Evolutionary conservation across 1,140 invertebrate genomes (phyloP).

Genomic region (Drosophila watanabei): DNA sequence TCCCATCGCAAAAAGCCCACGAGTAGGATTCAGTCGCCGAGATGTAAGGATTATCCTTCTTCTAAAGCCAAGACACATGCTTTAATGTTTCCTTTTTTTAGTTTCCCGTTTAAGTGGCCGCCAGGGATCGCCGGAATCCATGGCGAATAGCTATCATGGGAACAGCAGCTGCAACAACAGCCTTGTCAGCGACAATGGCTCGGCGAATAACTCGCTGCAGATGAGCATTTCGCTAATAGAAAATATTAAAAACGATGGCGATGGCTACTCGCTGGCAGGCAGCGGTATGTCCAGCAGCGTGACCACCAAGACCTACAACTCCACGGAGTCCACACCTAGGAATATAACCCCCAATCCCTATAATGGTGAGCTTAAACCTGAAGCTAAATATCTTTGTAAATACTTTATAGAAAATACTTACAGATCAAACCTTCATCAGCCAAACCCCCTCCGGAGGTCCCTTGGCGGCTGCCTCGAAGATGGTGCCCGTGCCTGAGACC

Average conservation of each 20-base stretch:
- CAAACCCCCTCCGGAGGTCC: constrained; percentile 85
- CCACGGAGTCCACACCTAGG: constrained; percentile 81
- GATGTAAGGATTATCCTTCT: constrained; percentile 53
- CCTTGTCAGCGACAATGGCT: constrained; percentile 62
- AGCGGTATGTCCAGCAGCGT: constrained; percentile 74
- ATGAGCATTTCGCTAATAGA: constrained; percentile 85
- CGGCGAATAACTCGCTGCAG: constrained; percentile 87
- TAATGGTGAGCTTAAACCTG: constrained; percentile 58
- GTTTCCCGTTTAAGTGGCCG: constrained; percentile 86
- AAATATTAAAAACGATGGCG: constrained; percentile 86
- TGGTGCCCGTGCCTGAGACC: constrained; percentile 94
- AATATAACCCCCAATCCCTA: constrained; percentile 84
- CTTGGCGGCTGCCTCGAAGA: constrained; percentile 92
- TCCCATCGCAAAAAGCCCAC: constrained; percentile 76
- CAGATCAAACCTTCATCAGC: constrained; percentile 65
- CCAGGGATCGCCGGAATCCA: constrained; percentile 90
- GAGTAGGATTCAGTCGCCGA: constrained; percentile 84
- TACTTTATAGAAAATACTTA: no score
- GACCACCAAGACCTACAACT: constrained; percentile 78
- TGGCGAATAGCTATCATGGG: constrained; percentile 89
- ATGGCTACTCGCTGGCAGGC: constrained; percentile 86
- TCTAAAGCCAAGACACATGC: neutral
- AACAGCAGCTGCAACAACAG: constrained; percentile 77
- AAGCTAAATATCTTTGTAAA: neutral
- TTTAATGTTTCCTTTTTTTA: constrained; percentile 41